These are phyloP conservation scores for Trematomus loennbergii DNA, from an alignment of 2,113 vertebrate genomes.

Conservation along the genomic window DNA sequence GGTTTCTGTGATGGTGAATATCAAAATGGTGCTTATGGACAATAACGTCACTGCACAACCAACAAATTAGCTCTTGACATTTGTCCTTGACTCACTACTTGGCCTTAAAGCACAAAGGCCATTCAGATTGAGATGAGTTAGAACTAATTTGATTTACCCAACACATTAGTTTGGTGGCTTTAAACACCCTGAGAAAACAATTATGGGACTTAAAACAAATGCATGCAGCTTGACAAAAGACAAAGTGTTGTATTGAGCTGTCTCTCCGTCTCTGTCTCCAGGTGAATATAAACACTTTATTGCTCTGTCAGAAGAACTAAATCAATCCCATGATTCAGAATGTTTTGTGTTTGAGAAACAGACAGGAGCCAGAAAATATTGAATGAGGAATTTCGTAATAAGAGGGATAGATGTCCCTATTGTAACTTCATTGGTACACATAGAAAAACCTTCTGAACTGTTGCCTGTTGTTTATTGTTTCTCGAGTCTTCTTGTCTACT, in stretches of 20 bases:
- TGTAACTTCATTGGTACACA: conserved; percentile 48
- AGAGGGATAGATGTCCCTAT: conserved; percentile 24
- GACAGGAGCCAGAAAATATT: conserved; percentile 22
- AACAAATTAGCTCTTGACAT: not conserved
- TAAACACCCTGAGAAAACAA: conserved; percentile 28
- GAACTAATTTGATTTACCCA: not conserved
- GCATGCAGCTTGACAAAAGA: conserved; percentile 11
- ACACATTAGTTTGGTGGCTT: not conserved
- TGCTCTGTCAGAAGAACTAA: conserved; percentile 43
- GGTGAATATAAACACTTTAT: conserved; percentile 35
- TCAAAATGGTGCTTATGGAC: conserved; percentile 9
- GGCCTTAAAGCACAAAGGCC: not conserved
- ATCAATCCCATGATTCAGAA: conserved; percentile 33
- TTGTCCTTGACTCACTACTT: not conserved
- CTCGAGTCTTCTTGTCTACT: conserved; percentile 26
- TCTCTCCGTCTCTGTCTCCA: conserved; percentile 43
- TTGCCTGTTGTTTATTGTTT: conserved; percentile 47
- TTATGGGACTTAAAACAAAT: conserved; percentile 27
- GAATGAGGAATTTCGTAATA: conserved; percentile 37
- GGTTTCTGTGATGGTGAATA: not conserved
- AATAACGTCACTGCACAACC: conserved; percentile 2
- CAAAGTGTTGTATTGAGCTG: conserved; percentile 10
- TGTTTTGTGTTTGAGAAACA: conserved; percentile 46
- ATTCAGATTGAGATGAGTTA: not conserved
- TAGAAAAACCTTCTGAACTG: conserved; percentile 27